phyloP scores from a whole-genome alignment of 1,140 invertebrate genomes.

The Meloidogyne floridensis region DNA sequence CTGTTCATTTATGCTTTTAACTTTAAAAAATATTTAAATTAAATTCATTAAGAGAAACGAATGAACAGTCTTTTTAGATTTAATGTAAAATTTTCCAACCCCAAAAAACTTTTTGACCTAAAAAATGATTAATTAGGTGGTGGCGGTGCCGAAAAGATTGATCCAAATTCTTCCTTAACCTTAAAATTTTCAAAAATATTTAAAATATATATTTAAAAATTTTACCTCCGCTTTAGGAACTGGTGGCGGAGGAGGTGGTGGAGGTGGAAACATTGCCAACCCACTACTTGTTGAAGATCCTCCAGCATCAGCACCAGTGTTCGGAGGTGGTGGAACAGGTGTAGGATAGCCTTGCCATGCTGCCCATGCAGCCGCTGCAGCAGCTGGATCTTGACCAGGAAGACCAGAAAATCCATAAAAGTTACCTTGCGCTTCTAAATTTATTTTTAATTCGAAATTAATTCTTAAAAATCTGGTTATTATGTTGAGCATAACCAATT shows the following conservation, averaged over 20 bases:
- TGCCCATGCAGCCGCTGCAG: slow-evolving; percentile 32
- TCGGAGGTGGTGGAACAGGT: slow-evolving; percentile 27
- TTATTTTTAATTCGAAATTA: too few species aligned
- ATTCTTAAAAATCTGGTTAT: too few species aligned
- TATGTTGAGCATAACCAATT: slow-evolving; percentile 27
- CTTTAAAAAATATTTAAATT: not conserved
- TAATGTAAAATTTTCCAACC: not conserved
- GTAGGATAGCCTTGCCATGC: slow-evolving; percentile 30
- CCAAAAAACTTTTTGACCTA: not conserved
- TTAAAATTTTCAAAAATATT: slow-evolving; percentile 1
- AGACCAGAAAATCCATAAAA: slow-evolving; percentile 23
- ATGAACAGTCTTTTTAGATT: not conserved
- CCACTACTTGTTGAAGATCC: slow-evolving; percentile 16
- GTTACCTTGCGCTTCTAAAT: not conserved
- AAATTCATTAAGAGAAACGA: slow-evolving; percentile 2
- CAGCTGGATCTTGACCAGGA: slow-evolving; percentile 26
- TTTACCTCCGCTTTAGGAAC: slow-evolving; percentile 28
- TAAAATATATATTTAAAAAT: not conserved
- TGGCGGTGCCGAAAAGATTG: slow-evolving; percentile 32
- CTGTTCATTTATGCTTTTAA: not conserved
- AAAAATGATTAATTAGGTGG: slow-evolving; percentile 28
- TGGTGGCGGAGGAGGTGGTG: slow-evolving; percentile 45
- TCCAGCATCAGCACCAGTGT: not conserved
- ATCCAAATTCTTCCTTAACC: slow-evolving; percentile 26
- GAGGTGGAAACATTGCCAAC: slow-evolving; percentile 34